Evolutionary conservation across 2,113 vertebrate species (phyloP).

Genomic region (Empidonax alnorum): DNA sequence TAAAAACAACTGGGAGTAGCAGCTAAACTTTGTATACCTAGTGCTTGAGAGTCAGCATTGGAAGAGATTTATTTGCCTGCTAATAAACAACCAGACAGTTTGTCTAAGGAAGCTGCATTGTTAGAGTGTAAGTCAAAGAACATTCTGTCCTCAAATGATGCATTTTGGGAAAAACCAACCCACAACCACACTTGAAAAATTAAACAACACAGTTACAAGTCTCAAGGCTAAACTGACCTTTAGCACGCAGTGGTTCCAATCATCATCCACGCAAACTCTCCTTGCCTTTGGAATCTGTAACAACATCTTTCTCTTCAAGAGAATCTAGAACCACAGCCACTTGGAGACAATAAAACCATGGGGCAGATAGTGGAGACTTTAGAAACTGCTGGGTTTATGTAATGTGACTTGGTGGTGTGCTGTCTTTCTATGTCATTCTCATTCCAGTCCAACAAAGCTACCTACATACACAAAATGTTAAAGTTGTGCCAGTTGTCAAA

Average conservation of each 20-base stretch:
- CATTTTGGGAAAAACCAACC: neutral
- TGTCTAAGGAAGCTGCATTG: neutral
- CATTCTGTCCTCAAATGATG: neutral
- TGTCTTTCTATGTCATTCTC: constrained; percentile 35
- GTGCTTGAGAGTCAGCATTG: neutral
- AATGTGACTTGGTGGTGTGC: neutral
- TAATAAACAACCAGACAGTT: neutral
- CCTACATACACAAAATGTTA: constrained; percentile 46
- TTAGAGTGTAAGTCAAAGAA: neutral
- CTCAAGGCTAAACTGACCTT: constrained; percentile 11
- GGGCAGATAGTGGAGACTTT: constrained; percentile 6
- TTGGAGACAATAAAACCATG: constrained; percentile 38
- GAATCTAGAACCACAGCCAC: neutral
- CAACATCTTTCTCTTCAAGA: neutral
- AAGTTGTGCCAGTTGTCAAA: constrained; percentile 68
- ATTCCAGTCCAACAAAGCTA: constrained; percentile 53
- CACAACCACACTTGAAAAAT: neutral
- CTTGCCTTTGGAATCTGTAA: neutral
- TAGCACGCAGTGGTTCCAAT: neutral
- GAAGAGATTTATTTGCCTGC: neutral
- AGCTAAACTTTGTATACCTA: neutral
- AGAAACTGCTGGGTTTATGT: constrained; percentile 28
- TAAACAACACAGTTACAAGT: neutral
- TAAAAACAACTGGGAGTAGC: neutral
- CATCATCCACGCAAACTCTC: neutral